Base-by-base conservation (phyloP, 2,888 invertebrate genomes). In the Dryobota labecula region DNA sequence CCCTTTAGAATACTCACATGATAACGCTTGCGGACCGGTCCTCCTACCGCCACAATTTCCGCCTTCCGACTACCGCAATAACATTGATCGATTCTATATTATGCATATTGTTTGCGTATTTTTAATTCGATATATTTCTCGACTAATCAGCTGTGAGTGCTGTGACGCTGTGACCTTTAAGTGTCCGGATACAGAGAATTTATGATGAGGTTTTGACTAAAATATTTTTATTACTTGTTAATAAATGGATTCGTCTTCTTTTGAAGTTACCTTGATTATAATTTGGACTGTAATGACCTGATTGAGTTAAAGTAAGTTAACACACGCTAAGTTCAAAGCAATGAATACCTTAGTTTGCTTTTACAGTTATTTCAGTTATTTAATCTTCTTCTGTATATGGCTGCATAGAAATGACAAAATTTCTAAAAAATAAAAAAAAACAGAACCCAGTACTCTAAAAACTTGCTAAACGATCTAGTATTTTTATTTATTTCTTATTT, bases 21-120 rank as follows among this genome's bases (percentile, higher is more conserved):
- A 74, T 61, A 83, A 78, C 84, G 79, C 87, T 85, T 84, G 87
- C 85, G 60, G 73, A 91, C 92, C 90, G 89, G 92, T 90, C 82
- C 18, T n/a, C 15, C 70, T 27, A 27, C 56, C 38, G 62, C 20
- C 70, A 60, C 76, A 80, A 87, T 90, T 94, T 94, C 94, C 94
- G 92, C 88, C 94, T 93, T 94, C 94, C 93, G 92, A 88, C 92
- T 91, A 88, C 90, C 83, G 82, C 64, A 72, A 80, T 61, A 73
- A 67, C 47, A 73, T 76, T 75, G 78, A 75, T 79, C 51, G 67
- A 80, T 80, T 69, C 36, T 53, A 54, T 62, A 76, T 62, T 68
- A 76, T 70, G 41, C 49, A 82, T 74, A 74, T 56, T 53, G 53
- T 80, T 76, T 82, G n/a, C 4, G 33, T 78, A 76, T 73, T 65